Evolutionary conservation across 1,140 invertebrate genomes (phyloP), one percentile per base, ranked within the genome.

Genomic region (Ips typographus): DNA sequence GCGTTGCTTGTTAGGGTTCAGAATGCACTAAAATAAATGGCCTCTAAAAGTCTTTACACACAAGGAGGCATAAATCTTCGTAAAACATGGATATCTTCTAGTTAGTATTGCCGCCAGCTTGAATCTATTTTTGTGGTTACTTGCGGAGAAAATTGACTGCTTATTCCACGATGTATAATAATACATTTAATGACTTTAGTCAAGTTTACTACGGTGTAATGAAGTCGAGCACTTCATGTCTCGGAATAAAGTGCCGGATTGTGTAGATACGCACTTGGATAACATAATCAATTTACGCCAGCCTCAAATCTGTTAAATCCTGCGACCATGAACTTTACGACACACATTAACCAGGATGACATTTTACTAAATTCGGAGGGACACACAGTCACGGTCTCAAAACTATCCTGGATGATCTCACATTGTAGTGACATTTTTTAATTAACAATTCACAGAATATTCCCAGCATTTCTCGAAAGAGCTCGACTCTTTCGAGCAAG

Each of bases 41-140:
- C 56, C 51, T 42, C 44, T 59, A 67, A 65, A 60, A 59, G 47
- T 59, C 49, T 67, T 67, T 67, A 67, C 57, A 67, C 40, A 59
- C 44, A 65, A 65, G 51, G 56, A 51, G 37, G 40, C 51, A 67
- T 67, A 67, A 59, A 61, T 61, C 59, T 61, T 37, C 5, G 59
- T 49, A 47, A 61, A 47, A 61, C 59, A 61, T 47, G 36, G 40
- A 61, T 44, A 61, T 36, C 59, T 61, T 61, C 44, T 38, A 49
- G 59, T 38, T 5, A 61, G 59, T 22, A 61, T 44, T 40, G 40
- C 41, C 4, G 51, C 51, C 4, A 4, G 40, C 41, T 41, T 65
- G 38, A 52, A 65, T 65, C 62, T 56, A 56, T 65, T 65, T 53
- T 36, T 65, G 7, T 38, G 22, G 36, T 56, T 65, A 47, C 52